Base-by-base conservation (phyloP, 2,113 vertebrate genomes). In the Sturnira hondurensis region DNA sequence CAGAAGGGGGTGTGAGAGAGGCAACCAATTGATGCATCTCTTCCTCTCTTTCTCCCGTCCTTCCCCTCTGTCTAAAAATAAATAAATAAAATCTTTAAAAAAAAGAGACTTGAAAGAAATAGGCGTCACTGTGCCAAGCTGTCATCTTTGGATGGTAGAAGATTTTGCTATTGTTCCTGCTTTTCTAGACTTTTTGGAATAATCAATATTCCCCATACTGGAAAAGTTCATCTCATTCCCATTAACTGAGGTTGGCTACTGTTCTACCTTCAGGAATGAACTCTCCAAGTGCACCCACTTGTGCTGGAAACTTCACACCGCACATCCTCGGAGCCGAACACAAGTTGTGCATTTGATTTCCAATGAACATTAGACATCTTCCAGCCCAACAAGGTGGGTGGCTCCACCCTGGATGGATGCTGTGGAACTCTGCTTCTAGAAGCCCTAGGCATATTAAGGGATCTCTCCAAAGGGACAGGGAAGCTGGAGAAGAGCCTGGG, bases 371-470 rank as follows among this genome's bases (percentile, higher is more conserved):
- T 4, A 41, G 36, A 22, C 54, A 80, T 31, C 68, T 36, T 82
- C 61, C 24, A 10, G 41, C 31, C 38, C 28, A 24, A 4, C 14
- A 12, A 0, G 4, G 1, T 7, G 24, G 14, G 8, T 8, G n/a
- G 24, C 65, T 67, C 31, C 50, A 36, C n/a, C 13, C 28, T 10
- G 2, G 3, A 26, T 2, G 13, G 10, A 20, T 4, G 38, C 45
- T 63, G n/a, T 24, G 74, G 7, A 28, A 19, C 54, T 65, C 41
- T 19, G 43, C 10, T 50, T n/a, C 33, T 26, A 31, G 7, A 65
- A 73, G 54, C 77, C 31, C 16, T 20, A 14, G 33, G 20, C 14
- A 19, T 15, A 24, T 58, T 6, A 24, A 52, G 7, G 20, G 28
- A 52, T 61, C 33, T 11, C 70, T 20, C 43, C 54, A 83, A 50